Evolutionary conservation across 2,113 vertebrate genomes (phyloP).

Genomic region (Brienomyrus brachyistius): DNA sequence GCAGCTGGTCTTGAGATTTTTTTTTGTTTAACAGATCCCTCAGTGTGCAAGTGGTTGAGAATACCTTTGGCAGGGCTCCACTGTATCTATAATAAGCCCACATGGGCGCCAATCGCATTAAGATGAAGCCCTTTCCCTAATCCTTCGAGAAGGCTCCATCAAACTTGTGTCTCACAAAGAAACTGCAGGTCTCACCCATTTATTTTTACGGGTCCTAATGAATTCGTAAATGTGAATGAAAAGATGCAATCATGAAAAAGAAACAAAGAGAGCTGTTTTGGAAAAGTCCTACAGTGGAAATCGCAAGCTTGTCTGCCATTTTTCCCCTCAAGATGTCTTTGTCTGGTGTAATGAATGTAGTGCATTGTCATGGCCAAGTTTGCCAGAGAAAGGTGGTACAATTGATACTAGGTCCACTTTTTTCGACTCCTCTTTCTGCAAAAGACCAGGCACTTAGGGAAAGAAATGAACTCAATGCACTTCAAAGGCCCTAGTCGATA

Average conservation of each 20-base stretch:
- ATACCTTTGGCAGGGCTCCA: constrained; percentile 24
- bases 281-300: not conserved
- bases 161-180: constrained; percentile 23
- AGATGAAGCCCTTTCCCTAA: constrained; percentile 13
- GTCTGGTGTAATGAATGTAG: constrained; percentile 8
- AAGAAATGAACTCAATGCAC: constrained; percentile 8
- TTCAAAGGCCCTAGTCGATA: constrained; percentile 32
- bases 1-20: constrained; percentile 19
- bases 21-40: constrained; percentile 20
- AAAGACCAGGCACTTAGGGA: constrained; percentile 1
- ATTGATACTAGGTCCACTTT: constrained; percentile 15
- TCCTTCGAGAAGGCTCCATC: constrained; percentile 11
- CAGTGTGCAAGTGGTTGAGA: constrained; percentile 19
- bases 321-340: constrained; percentile 10
- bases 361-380: not conserved
- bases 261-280: not conserved
- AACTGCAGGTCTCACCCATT: not conserved
- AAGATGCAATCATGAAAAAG: not conserved
- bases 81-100: constrained; percentile 25
- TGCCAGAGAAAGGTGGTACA: constrained; percentile 13
- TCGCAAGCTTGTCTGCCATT: not conserved
- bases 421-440: not conserved
- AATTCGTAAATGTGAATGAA: constrained; percentile 8
- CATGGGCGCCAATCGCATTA: constrained; percentile 23
- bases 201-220: constrained; percentile 19